Conservation (phyloP, 2,888 invertebrate genomes). For the Himalopsyche anomala region DNA sequence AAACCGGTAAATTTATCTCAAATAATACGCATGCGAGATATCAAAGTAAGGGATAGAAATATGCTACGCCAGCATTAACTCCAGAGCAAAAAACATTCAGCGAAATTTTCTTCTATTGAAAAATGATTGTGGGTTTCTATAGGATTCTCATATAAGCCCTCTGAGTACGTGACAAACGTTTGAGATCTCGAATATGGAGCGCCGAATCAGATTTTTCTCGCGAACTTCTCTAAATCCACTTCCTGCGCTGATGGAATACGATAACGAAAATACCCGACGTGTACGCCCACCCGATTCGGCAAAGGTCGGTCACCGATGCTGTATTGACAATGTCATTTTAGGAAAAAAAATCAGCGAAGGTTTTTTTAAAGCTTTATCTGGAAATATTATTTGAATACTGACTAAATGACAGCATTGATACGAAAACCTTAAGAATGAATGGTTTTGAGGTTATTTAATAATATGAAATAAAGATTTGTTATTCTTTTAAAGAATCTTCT, state of each 20-base stretch:
- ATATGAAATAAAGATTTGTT: too few relatives aligned
- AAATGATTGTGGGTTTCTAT: constrained; percentile 43
- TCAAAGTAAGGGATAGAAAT: not conserved
- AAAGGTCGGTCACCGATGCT: constrained; percentile 33
- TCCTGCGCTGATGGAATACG: constrained; percentile 34
- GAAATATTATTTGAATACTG: too few relatives aligned
- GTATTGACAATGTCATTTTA: constrained; percentile 28
- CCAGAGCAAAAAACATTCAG: not conserved
- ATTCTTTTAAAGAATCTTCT: too few relatives aligned
- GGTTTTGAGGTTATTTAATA: too few relatives aligned
- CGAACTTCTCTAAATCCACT: constrained; percentile 3
- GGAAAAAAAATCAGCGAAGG: not conserved
- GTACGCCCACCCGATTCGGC: constrained; percentile 11
- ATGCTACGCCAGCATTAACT: not conserved
- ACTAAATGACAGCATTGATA: too few relatives aligned
- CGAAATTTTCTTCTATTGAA: constrained; percentile 19
- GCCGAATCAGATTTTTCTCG: constrained; percentile 3
- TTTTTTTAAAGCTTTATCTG: too few relatives aligned
- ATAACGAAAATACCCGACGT: not conserved
- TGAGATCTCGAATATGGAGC: not conserved
- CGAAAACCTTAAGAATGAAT: too few relatives aligned
- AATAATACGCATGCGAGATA: not conserved
- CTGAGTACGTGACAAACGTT: constrained; percentile 43
- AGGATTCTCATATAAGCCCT: constrained; percentile 23
- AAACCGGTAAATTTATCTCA: too few relatives aligned